Evolutionary conservation across 2,888 invertebrate genomes (phyloP), one percentile per base, ranked within the genome.

Genomic region (Philaethria dido): DNA sequence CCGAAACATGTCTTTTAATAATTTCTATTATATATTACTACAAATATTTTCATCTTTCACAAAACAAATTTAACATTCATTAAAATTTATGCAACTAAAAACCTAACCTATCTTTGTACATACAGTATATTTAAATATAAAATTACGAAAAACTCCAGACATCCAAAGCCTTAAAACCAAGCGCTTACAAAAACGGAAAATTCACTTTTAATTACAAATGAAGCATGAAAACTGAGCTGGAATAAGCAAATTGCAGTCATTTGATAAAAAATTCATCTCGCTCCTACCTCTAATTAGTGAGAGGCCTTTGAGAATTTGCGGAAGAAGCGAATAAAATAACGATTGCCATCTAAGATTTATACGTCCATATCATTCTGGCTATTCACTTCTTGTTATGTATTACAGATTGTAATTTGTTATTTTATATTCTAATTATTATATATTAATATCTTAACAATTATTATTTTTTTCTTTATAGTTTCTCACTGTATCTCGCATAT

Each of bases 241-340:
- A 57, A 60, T 60, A 60, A 29, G 60, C 60, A 45, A 60, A 45
- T 45, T 45, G 60, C 45, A 45, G 18, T 45, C 45, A 60, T 60
- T 60, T 45, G 60, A 60, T 60, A 45, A 60, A 60, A 45, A 60
- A 60, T 25, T 45, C 45, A 60, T 60, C 33, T 29, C 45, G 33
- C 13, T 60, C 44, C 33, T 59, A 60, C 45, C 60, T 60, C 45
- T 60, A 60, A 60, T 60, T 60, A 60, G 60, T 45, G 45, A 47
- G 44, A 18, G 29, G 22, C 60, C 60, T 60, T 60, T 60, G 60
- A 60, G 60, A 60, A 60, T 60, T 60, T 45, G 45, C 60, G 60
- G 60, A 60, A 45, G 44, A 45, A 29, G 60, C 45, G 60, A 60
- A 60, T 47, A 33, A 47, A 60, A 45, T 60, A 45, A 60, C 47